Evolutionary conservation across 1,140 invertebrate genomes (phyloP), one percentile per base, ranked within the genome.

Genomic region (Hestina assimilis): DNA sequence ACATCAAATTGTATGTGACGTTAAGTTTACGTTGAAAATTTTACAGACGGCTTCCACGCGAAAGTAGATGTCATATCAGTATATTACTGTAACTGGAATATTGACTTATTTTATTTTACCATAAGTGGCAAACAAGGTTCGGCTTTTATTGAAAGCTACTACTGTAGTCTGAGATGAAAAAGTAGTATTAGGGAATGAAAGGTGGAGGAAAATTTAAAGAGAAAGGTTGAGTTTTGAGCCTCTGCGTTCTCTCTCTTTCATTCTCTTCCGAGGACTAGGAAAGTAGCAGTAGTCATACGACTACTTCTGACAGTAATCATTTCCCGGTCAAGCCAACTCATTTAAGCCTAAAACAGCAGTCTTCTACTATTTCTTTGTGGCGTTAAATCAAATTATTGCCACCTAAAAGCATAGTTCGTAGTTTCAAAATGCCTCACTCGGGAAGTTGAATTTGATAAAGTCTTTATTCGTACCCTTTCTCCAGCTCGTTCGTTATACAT

Each of bases 1-100:
- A 59, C 53, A 59, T 69, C 52, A 48, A 62, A 75, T 67, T 70
- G 69, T 69, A 68, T 68, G 67, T 70, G 56, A 62, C 48, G 59
- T 54, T 26, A 33, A 38, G 14, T 38, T 38, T 38, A 8, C 33
- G 15, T 38, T 19, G 33, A 38, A 38, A 38, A 38, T 8, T 38
- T 38, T 38, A 1, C 17, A 38, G 33, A 19, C 15, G 3, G 14
- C 31, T 15, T 17, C 15, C 4, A 8, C 15, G 31, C 15, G 12
- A 1, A 31, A 31, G 15, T 14, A 33, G 11, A 35, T 15, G 6
- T 35, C 1, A 31, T 12, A 2, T 9, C 28, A 17, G 8, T 38
- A 1, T 35, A 0, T 2, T 6, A 19, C 3, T 9, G 4, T 17
- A 8, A 8, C 14, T 17, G 8, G 1, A 8, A 38, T n/a, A 19